Conservation (phyloP, 2,797 vertebrate species). For the Xiphorhynchus erythropygius region DNA sequence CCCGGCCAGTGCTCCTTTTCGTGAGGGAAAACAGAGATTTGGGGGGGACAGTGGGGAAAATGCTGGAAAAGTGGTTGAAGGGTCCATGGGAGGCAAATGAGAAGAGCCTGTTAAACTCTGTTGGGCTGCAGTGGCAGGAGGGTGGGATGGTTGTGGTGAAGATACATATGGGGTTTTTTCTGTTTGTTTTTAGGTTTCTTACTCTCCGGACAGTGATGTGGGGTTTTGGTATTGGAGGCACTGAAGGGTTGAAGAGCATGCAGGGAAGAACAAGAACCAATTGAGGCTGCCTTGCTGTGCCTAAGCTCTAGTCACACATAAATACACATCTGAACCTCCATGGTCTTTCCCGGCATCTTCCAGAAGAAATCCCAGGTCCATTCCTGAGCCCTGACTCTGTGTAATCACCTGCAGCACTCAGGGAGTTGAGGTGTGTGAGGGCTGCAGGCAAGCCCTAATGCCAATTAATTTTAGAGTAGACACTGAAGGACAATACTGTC, state of each 20-base stretch:
- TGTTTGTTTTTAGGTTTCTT: background rate
- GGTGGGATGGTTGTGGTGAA: background rate
- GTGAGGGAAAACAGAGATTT: background rate
- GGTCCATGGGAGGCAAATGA: background rate
- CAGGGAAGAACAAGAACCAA: background rate
- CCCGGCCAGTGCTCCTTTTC: fast-evolving
- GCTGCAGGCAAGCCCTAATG: background rate
- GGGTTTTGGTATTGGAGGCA: background rate
- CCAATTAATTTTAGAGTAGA: background rate
- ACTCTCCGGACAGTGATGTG: background rate
- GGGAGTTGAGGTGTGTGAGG: background rate
- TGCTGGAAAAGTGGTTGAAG: background rate
- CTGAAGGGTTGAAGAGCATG: background rate
- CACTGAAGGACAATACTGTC: too few relatives aligned
- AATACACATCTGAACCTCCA: background rate
- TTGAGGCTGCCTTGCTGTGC: background rate
- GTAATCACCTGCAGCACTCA: background rate
- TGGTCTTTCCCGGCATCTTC: background rate
- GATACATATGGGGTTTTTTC: fast-evolving
- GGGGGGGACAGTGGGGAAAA: background rate
- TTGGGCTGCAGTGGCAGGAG: background rate
- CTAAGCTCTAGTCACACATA: background rate
- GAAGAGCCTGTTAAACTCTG: background rate
- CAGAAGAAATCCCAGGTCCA: background rate
- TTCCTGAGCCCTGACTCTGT: background rate